Base-by-base conservation (phyloP, 53 echinoderm and acorn worm genomes). In the Paelopatides confundens region DNA sequence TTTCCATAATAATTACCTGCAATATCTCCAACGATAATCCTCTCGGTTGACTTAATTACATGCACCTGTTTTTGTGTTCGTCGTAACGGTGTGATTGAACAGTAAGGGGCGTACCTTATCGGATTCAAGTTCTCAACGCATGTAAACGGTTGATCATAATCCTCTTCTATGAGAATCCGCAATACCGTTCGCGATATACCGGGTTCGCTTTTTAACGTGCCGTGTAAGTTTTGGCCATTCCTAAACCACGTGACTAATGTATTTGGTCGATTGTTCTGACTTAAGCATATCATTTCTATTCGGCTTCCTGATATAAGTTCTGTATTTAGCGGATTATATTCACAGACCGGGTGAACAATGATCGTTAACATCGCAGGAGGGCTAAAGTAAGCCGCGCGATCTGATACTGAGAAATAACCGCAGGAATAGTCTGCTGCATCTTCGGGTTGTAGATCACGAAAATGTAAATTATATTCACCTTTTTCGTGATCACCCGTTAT, bases 61-160 rank as follows among this genome's bases (percentile, higher is more conserved):
- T 79, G 79, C 3, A 79, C 79, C 53, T 30, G 79, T 79, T 79
- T 79, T 12, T 51, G 35, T 14, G 79, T 79, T n/a, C 33, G 30
- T 32, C 79, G 51, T 53, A 79, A 18, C 50, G 79, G 79, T 52
- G 32, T 79, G 17, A 79, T 79, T 12, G 33, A 79, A 18, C 79
- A 79, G 29, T 54, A 33, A 30, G 79, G 79, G 3, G 48, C 53
- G 28, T 79, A 79, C 12, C 52, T 14, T 14, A 79, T 15, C 3
- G 79, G 79, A 33, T 53, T 79, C 79, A 79, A 47, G 8, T 29
- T 54, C 15, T 79, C 79, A 24, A 79, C 51, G 32, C 79, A 79
- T 10, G 79, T 79, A n/a, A 79, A 79, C 50, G 79, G 79, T 53
- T 79, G 79, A 8, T 79, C 79, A 53, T 33, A 52, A 31, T 79